Evolutionary conservation across 2,113 vertebrate species (phyloP), one percentile per base, ranked within the genome.

Genomic region (Rostratula benghalensis): DNA sequence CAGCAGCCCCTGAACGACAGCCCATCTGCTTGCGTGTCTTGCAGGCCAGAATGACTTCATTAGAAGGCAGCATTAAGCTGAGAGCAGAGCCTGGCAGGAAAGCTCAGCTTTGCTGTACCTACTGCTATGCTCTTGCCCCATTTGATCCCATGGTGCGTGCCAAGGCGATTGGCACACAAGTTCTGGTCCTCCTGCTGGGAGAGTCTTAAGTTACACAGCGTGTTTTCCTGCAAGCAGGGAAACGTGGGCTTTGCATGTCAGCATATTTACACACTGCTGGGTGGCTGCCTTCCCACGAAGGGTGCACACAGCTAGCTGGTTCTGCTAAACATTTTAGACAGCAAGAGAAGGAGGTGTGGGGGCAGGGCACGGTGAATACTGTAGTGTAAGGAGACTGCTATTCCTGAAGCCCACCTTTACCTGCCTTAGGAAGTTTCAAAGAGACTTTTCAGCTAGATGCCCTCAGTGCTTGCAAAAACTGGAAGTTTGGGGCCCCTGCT

Each of bases 31-130:
- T 43, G 64, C 1, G 0, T 68, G 76, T 94, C 80, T 92, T 88
- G 87, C 82, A 1, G 68, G 68, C 94, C 94, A 89, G 57, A 87
- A 96, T 30, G 54, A 39, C 91, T 97, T 90, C 76, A 88, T 96
- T 83, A 90, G 30, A 23, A 17, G 86, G 63, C 78, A 60, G 69
- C 8, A 45, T 30, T 3, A 33, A 35, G 51, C 76, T 23, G 64
- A 86, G 39, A 2, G 71, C 60, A 50, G 91, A 30, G 41, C 31
- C 87, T 94, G 94, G 78, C 85, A 83, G 43, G 35, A 39, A 33
- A 50, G 59, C 84, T 68, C 65, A 6, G 70, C 75, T 65, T 23
- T 33, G 64, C 75, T 65, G 35, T 14, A 5, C 30, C 83, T 35
- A 3, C 64, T 0, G 15, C 85, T 20, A 0, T 43, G 46, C 69